Evolutionary conservation across 2,113 vertebrate genomes (phyloP).

Genomic region (Muscicapa adusta): DNA sequence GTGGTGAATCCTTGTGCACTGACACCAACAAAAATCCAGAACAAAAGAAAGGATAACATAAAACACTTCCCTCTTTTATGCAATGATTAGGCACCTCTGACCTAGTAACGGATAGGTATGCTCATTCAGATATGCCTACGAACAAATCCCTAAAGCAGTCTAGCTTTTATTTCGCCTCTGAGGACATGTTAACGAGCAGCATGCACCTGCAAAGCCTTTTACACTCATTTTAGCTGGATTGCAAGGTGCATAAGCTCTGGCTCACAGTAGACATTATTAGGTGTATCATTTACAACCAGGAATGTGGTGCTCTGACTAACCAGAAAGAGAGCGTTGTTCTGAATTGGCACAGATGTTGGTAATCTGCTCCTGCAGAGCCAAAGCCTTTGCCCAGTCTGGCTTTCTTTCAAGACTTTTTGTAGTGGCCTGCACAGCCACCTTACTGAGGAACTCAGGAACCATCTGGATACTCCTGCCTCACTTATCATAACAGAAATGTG

Average conservation of each 20-base stretch:
- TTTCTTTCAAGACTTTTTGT: neutral
- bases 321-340: neutral
- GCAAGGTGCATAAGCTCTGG: neutral
- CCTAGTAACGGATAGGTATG: neutral
- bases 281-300: neutral
- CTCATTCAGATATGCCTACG: neutral
- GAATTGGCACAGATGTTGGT: slow-evolving; percentile 11
- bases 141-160: neutral
- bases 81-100: neutral
- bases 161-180: neutral
- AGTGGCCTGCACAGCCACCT: neutral
- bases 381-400: slow-evolving; percentile 2
- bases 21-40: neutral
- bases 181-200: neutral
- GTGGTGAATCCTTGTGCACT: neutral
- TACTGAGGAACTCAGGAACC: neutral
- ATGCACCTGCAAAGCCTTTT: neutral
- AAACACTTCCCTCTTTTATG: neutral
- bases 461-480: neutral
- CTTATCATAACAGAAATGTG: neutral
- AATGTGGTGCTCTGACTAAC: neutral
- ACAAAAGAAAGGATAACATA: neutral
- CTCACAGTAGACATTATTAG: neutral
- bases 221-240: neutral
- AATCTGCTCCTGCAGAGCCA: neutral